Percentiles rank a stretch among this genome's conserved stretches.
These are phyloP conservation scores for Esox masquinongy DNA, from an alignment of 2,797 vertebrate genomes.

Conservation along the genomic window DNA sequence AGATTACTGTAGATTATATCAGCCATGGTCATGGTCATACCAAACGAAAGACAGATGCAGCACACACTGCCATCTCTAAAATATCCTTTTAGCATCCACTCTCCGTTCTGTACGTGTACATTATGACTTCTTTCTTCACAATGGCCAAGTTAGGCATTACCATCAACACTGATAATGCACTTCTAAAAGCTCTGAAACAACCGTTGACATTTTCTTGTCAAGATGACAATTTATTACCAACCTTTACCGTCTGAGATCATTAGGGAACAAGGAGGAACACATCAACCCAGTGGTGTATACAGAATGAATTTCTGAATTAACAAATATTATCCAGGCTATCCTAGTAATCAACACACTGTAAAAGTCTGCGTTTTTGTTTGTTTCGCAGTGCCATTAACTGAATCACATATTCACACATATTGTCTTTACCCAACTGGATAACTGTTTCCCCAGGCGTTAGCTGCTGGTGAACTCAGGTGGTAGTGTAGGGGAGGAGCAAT, in stretches of 20 bases:
- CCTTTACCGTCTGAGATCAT: conserved; percentile 49
- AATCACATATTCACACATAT: conserved; percentile 6
- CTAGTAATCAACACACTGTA: conserved; percentile 42
- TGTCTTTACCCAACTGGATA: background rate
- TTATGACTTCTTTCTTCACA: conserved; percentile 60
- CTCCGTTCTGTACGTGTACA: conserved; percentile 60
- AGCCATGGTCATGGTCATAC: conserved; percentile 78
- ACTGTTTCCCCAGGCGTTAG: background rate
- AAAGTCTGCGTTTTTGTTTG: conserved; percentile 29
- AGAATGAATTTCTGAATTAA: background rate
- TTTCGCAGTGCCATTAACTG: conserved; percentile 38
- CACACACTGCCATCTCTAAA: conserved; percentile 55
- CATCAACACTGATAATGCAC: conserved; percentile 74
- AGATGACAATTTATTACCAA: conserved; percentile 35
- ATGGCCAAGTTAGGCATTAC: conserved; percentile 75
- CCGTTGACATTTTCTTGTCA: conserved; percentile 47
- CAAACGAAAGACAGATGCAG: conserved; percentile 76
- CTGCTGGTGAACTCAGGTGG: background rate
- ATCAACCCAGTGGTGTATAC: background rate
- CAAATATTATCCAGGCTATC: background rate
- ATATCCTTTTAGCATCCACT: conserved; percentile 61
- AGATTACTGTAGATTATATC: conserved; percentile 80
- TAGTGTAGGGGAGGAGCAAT: conserved; percentile 17
- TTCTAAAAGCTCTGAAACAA: conserved; percentile 45
- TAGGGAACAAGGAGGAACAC: conserved; percentile 20